Base-by-base conservation (phyloP, 2,113 vertebrate genomes). In the Xiphophorus hellerii region DNA sequence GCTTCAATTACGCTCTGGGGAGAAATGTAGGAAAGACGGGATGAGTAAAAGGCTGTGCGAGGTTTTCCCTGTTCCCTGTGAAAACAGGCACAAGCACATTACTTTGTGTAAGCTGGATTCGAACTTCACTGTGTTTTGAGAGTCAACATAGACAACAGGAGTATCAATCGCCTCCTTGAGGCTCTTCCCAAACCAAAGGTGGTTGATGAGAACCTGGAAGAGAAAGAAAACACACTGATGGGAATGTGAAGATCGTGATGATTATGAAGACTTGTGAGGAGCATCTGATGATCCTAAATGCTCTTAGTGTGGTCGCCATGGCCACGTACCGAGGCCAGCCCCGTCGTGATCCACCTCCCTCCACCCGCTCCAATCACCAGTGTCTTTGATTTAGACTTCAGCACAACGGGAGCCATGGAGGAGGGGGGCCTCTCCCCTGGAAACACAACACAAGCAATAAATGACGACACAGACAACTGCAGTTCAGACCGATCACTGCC, bases 391-490 rank as follows among this genome's bases (percentile, higher is more conserved):
- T 28, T 28, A 28, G 28, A 28, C 78, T 95, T 62, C 76, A 98
- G 67, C 82, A 98, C 88, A 73, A 91, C 83, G 0, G 97, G 96
- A 0, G 91, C 79, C 95, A 96, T 96, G 65, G 95, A 96, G 3
- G 97, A 98, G 0, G 96, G 96, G 35, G 96, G 96, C 28, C 88
- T 93, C 80, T 97, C 95, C 4, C 96, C 97, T 97, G 84, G 3
- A 14, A 81, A 74, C 60, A 71, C 35, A 76, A 86, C 68, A 87
- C 82, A 87, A 62, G 37, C 14, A 28, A 28, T 28, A 28, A 28
- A 28, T 28, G 28, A 28, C 28, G 28, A 28, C 28, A 1, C 28
- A 28, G 28, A 28, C 28, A 28, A 28, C 28, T 28, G 28, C 28
- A 28, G 28, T 28, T 28, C 28, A 28, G 28, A 28, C 28, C 28